A percentile compares a stretch with the other conserved stretches of the same genome.
phyloP scores from a whole-genome alignment of 2,888 invertebrate genomes.

The Polymixis flavicincta region DNA sequence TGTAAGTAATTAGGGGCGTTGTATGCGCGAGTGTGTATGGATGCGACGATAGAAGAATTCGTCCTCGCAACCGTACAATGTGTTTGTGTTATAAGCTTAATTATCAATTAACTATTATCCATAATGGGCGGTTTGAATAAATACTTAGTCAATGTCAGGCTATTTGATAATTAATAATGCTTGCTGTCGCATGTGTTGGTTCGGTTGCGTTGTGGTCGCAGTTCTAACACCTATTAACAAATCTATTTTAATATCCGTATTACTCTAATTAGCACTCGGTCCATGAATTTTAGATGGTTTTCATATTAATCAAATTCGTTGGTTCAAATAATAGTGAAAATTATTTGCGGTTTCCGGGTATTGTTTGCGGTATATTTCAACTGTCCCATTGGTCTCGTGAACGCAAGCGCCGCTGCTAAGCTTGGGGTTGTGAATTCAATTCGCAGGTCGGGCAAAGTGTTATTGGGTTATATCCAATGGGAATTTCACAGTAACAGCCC shows the following conservation, averaged over 20 bases:
- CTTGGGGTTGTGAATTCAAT: too few species aligned
- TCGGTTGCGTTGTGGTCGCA: constrained; percentile 1
- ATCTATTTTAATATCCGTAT: constrained; percentile 8
- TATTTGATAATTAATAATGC: not conserved
- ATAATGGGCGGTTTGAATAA: constrained; percentile 1
- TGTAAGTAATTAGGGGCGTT: too few species aligned
- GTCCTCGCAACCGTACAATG: too few species aligned
- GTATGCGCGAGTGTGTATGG: too few species aligned
- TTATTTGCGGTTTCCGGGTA: not conserved
- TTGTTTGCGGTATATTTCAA: too few species aligned
- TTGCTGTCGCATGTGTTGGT: constrained; percentile 1
- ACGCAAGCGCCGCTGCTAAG: too few species aligned
- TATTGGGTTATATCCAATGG: too few species aligned
- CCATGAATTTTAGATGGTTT: not conserved
- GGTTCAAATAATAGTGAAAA: not conserved
- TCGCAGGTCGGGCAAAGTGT: too few species aligned
- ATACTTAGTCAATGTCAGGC: not conserved
- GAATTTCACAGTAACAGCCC: too few species aligned
- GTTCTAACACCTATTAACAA: constrained; percentile 21
- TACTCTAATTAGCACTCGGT: not conserved
- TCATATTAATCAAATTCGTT: not conserved
- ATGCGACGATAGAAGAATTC: too few species aligned
- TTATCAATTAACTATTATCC: constrained; percentile 1
- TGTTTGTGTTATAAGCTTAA: not conserved
- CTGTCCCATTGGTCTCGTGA: too few species aligned